Conservation (phyloP, 2,797 vertebrate species). For the Microctenopoma lineatum region DNA sequence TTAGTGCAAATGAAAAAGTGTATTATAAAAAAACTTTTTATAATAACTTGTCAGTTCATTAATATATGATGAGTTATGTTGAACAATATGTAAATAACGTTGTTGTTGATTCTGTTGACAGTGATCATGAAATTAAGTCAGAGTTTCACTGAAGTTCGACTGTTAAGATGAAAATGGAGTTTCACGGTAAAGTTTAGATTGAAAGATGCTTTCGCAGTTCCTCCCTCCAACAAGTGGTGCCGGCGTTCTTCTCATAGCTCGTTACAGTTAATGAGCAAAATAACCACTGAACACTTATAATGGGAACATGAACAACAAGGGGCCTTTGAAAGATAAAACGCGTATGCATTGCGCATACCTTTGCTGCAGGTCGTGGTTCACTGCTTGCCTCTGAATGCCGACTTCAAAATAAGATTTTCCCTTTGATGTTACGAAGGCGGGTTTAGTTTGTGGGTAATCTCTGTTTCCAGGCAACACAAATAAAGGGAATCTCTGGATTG, state of each 20-base stretch:
- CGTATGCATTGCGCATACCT: not conserved
- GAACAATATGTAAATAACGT: too few species aligned
- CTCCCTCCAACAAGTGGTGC: not conserved
- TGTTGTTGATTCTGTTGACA: too few species aligned
- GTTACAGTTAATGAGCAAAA: constrained; percentile 17
- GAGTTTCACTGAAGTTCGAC: too few species aligned
- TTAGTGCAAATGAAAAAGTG: too few species aligned
- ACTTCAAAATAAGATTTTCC: constrained; percentile 25
- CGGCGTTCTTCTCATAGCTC: constrained; percentile 2
- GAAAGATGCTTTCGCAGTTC: not conserved
- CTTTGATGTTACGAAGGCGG: constrained; percentile 10
- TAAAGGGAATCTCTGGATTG: not conserved
- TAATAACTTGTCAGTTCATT: too few species aligned
- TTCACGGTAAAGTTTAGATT: constrained; percentile 8
- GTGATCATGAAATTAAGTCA: too few species aligned
- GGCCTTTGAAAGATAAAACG: not conserved
- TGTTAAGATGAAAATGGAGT: too few species aligned
- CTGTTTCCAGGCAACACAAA: constrained; percentile 53
- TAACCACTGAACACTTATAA: constrained; percentile 1
- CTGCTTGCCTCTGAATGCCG: not conserved
- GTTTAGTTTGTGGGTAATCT: constrained; percentile 3
- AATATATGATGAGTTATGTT: too few species aligned
- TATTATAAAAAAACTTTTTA: too few species aligned
- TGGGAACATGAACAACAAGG: constrained; percentile 8
- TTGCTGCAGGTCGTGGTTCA: not conserved